Conservation (phyloP, 35 echinoderm and acorn worm genomes). For the Patiria miniata region DNA sequence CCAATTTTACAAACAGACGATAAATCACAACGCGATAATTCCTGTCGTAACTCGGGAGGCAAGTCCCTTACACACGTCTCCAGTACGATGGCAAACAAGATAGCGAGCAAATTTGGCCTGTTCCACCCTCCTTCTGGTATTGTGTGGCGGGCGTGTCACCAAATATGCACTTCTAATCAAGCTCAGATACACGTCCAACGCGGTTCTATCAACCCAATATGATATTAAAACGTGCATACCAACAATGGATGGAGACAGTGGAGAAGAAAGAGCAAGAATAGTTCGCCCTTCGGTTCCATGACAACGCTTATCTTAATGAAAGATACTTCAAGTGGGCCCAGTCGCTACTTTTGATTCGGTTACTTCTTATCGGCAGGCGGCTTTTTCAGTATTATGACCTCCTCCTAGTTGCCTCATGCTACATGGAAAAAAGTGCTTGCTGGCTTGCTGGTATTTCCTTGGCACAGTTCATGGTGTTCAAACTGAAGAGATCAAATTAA, state of each 20-base stretch:
- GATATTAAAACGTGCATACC: not conserved
- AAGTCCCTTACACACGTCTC: not conserved
- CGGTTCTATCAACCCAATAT: not conserved
- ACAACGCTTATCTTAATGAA: not conserved
- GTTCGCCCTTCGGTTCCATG: not conserved
- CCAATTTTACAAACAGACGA: not conserved
- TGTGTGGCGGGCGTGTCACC: conserved; percentile 9
- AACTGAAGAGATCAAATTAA: too few relatives aligned
- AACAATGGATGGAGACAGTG: not conserved
- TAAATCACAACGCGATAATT: conserved; percentile 15
- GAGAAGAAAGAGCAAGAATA: not conserved
- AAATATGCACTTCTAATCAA: conserved; percentile 16
- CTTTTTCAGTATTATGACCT: too few relatives aligned
- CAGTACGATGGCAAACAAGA: too few relatives aligned
- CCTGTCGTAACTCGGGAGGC: not conserved
- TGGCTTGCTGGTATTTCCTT: too few relatives aligned
- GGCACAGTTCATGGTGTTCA: too few relatives aligned
- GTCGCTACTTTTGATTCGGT: too few relatives aligned
- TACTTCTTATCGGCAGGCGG: too few relatives aligned
- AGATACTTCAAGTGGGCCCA: not conserved
- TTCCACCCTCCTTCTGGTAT: not conserved
- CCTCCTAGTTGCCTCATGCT: too few relatives aligned
- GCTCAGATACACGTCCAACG: not conserved
- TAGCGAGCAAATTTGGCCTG: not conserved
- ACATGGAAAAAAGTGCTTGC: too few relatives aligned